Evolutionary conservation across 2,797 vertebrate species (phyloP), one percentile per base, ranked within the genome.

Genomic region (Anniella stebbinsi): DNA sequence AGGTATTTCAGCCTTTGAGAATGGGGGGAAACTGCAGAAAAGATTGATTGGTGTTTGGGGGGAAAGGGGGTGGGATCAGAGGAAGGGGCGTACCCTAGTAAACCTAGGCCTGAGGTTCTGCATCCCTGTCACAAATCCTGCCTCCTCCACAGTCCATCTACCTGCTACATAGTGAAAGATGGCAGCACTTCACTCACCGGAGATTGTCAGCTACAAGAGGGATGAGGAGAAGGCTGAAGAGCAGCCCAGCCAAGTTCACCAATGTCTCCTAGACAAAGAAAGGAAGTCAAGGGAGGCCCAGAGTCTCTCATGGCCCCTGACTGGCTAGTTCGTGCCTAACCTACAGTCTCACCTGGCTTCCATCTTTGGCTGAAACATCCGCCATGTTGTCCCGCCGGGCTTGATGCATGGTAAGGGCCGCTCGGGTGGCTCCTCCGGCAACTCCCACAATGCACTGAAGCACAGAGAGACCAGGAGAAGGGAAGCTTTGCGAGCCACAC

Each of bases 331-430:
- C 69, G 28, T n/a, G 13, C 54, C 8, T 15, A 15, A 88, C 0
- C 9, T 2, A 1, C 17, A 18, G 63, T 82, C 87, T 33, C 25
- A 99, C 98, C 98, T 99, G 98, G 95, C 98, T 99, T 85, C 98
- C 97, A 4, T 99, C 98, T 96, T 99, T 99, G 90, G 98, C 98
- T 2, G 98, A 98, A 77, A 99, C 98, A n/a, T 99, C 98, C 0
- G 98, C 98, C 98, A 99, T 98, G 97, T 99, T 99, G 97, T 98
- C 98, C 91, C 98, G 97, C 45, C 98, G 98, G 87, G 98, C 98
- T 95, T 99, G 98, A 94, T 99, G 98, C 88, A 98, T 96, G 0
- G 98, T 99, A 77, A 99, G 96, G 0, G 98, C 98, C 0, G 98
- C 98, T 93, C 98, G 97, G 30, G 98, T 99, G 0, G 98, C 98